Evolutionary conservation across 64 coral and sea anemone species (phyloP), one percentile per base, ranked within the genome.

Genomic region (Actinia equina): DNA sequence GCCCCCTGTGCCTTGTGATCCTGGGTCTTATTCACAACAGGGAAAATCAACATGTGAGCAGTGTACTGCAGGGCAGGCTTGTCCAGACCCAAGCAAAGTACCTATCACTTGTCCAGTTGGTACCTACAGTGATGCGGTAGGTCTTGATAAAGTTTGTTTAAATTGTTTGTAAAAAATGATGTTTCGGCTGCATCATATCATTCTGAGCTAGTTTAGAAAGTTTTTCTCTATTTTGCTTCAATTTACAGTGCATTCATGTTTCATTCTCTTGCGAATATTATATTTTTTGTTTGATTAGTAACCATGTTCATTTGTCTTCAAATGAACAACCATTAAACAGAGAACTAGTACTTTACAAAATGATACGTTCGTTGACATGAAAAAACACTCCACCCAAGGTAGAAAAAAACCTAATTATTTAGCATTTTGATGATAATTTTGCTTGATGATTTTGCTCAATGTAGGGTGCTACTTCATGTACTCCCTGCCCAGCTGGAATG

Each of bases 391-490:
- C 30, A 37, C 30, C 30, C 30, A 37, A 37, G 30, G 30, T 37
- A 37, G n/a, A n/a, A n/a, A n/a, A n/a, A n/a, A n/a, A 8, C 46
- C 46, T 49, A 49, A 49, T 65, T 3, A n/a, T 23, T 23, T 65
- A 23, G 62, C 17, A 19, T 65, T 65, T 63, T 14, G 12, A 54
- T 54, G 23, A 37, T 57, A 43, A 95, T 52, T 43, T 23, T 55
- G 0, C 12, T 27, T n/a, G n/a, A 37, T 57, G 54, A 95, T 52
- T 43, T 23, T 55, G 0, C 12, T 27, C 49, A 17, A 56, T 71
- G 14, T 70, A 99, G 97, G 93, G 88, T 84, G 94, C 97, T 3
- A 89, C 90, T 43, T 93, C 63, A 10, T 99, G 97, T 86, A 86
- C 54, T 61, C 85, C 94, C 49, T 99, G 97, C 76, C 97, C 93